These are phyloP conservation scores for Zaprionus inermis DNA, from an alignment of 1,140 invertebrate species.

Conservation along the genomic window DNA sequence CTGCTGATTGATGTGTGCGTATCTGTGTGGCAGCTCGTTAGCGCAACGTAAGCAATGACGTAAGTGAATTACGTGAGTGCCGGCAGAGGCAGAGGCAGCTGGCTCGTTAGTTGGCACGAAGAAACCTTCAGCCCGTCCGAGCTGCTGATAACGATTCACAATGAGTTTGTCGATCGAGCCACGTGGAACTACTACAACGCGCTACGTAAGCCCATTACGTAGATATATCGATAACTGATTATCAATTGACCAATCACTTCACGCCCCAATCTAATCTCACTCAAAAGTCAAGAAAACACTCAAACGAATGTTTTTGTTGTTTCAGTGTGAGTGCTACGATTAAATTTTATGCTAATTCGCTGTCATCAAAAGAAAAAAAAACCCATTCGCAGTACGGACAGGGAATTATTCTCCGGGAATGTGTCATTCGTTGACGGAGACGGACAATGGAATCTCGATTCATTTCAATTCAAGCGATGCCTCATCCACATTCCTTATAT, in stretches of 20 bases:
- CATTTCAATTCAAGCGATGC: background rate
- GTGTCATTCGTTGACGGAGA: background rate
- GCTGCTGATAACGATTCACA: background rate
- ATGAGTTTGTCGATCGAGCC: background rate
- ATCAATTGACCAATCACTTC: too few species aligned
- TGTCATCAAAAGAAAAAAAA: background rate
- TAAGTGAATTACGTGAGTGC: conserved; percentile 31
- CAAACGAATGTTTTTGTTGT: background rate
- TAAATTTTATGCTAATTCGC: background rate
- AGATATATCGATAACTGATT: too few species aligned
- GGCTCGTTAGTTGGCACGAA: background rate
- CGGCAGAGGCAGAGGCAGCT: background rate
- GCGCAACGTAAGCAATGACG: conserved; percentile 38
- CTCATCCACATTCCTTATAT: too few species aligned
- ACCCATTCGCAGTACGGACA: background rate
- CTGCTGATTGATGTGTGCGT: conserved; percentile 31
- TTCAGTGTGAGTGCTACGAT: background rate
- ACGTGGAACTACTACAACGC: too few species aligned
- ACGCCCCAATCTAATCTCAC: too few species aligned
- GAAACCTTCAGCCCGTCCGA: too few species aligned
- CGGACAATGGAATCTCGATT: background rate
- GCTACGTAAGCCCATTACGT: background rate
- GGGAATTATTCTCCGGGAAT: background rate
- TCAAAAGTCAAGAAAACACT: background rate
- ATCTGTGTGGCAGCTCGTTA: conserved; percentile 4